Evolutionary conservation across 2,888 invertebrate genomes (phyloP), one percentile per base, ranked within the genome.

Genomic region (Dicyrtomina minuta): DNA sequence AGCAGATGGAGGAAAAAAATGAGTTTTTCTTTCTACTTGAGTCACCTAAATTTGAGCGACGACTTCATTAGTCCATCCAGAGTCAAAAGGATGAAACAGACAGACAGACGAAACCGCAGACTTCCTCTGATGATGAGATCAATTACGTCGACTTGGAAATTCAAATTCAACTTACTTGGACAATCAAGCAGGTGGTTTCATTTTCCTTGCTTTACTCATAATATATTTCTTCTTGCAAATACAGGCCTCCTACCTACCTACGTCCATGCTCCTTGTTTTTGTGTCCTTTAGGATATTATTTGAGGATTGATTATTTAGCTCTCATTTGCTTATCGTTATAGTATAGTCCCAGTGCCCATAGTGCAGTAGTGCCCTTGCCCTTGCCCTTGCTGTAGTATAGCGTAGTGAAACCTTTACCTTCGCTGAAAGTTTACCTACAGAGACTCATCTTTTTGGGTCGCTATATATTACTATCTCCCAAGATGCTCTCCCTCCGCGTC

Each of bases 101-200:
- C 12, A 43, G 10, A 17, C 33, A 64, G 26, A 51, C 20, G 2
- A 51, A 68, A 73, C 71, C 73, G 66, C 71, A 73, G 60, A 68
- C 70, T 70, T 71, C 70, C 70, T 71, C 70, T 66, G 66, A 72
- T 74, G 74, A 72, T 71, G 68, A 72, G 71, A 69, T 69, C 72
- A 72, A 72, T 68, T 71, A 66, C 66, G 59, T 71, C 62, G 46
- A n/a, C n/a, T n/a, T n/a, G n/a, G n/a, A n/a, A n/a, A n/a, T n/a
- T n/a, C n/a, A n/a, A n/a, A n/a, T n/a, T n/a, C n/a, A n/a, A n/a
- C n/a, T n/a, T n/a, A n/a, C n/a, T n/a, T n/a, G n/a, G n/a, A 65
- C 61, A 66, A 65, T 68, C 71, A 71, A 20, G 26, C 62, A 62
- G 69, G 56, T 64, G 69, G 61, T 22, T 51, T 61, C 41, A 22